Evolutionary conservation across 2,113 vertebrate species (phyloP).

Genomic region (Cariama cristata): DNA sequence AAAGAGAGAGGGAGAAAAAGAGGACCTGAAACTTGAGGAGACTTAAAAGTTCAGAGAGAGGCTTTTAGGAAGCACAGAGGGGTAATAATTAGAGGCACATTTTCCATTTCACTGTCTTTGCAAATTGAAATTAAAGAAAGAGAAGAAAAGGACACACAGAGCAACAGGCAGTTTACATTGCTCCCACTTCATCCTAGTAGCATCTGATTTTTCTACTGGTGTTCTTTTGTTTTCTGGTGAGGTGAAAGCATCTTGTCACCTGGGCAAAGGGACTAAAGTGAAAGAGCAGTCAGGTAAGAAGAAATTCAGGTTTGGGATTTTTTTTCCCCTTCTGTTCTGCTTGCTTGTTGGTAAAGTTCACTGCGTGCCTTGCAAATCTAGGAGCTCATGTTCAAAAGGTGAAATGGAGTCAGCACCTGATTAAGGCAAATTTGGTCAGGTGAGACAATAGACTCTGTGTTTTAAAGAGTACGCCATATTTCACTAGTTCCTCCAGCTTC

Average conservation of each 20-base stretch:
- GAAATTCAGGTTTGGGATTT: not conserved
- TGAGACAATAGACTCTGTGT: not conserved
- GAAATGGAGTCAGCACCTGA: not conserved
- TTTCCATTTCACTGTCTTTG: conserved; percentile 75
- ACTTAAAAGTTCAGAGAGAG: conserved; percentile 81
- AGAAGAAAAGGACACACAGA: not conserved
- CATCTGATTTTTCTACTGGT: not conserved
- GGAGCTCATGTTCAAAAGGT: not conserved
- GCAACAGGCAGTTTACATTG: conserved; percentile 7
- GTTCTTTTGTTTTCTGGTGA: not conserved
- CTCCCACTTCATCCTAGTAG: not conserved
- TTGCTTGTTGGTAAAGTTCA: not conserved
- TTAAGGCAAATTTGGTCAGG: not conserved
- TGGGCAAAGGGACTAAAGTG: not conserved
- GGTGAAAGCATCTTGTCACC: not conserved
- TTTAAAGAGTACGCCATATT: not conserved
- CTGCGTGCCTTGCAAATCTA: not conserved
- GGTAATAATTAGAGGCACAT: conserved; percentile 77
- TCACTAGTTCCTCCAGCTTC: not conserved
- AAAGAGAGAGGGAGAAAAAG: conserved; percentile 67
- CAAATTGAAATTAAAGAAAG: conserved; percentile 55
- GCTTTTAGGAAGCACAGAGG: conserved; percentile 77
- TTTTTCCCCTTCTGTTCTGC: not conserved
- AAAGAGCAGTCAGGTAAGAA: not conserved
- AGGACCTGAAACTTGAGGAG: conserved; percentile 81